Conservation (phyloP, 2,113 vertebrate genomes). For the Phycodurus eques region DNA sequence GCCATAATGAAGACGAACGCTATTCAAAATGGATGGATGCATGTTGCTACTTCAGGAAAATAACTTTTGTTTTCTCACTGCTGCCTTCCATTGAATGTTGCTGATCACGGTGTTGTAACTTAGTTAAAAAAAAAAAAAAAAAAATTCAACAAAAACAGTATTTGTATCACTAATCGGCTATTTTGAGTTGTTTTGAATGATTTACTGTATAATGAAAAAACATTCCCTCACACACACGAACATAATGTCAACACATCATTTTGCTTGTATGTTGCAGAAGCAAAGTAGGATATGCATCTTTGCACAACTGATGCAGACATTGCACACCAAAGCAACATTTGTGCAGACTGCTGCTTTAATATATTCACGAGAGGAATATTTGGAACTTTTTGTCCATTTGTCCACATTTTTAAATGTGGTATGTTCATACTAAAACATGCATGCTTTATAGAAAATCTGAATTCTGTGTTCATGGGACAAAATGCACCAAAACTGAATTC, state of each 20-base stretch:
- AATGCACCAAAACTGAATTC: slow-evolving; percentile 13
- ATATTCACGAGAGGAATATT: slow-evolving; percentile 3
- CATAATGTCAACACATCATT: background rate
- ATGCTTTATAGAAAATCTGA: background rate
- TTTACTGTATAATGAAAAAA: background rate
- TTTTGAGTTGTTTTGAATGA: no score
- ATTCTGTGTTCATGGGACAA: background rate
- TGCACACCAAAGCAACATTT: slow-evolving; percentile 37
- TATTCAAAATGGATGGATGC: no score
- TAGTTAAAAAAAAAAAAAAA: slow-evolving; percentile 5
- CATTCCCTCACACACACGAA: background rate
- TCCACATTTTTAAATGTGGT: background rate
- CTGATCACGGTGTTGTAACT: background rate
- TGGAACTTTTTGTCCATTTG: slow-evolving; percentile 11
- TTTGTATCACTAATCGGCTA: background rate
- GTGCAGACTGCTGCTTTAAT: slow-evolving; percentile 21
- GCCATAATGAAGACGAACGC: no score
- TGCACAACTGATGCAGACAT: slow-evolving; percentile 47
- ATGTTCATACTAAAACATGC: background rate
- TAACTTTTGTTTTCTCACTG: background rate
- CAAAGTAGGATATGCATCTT: slow-evolving; percentile 19
- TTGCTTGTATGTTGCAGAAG: background rate
- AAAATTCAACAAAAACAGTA: slow-evolving; percentile 7
- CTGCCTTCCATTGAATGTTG: background rate
- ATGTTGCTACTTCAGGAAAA: background rate